These are phyloP conservation scores for Apodemia mormo DNA, from an alignment of 2,888 invertebrate species.

Conservation along the genomic window DNA sequence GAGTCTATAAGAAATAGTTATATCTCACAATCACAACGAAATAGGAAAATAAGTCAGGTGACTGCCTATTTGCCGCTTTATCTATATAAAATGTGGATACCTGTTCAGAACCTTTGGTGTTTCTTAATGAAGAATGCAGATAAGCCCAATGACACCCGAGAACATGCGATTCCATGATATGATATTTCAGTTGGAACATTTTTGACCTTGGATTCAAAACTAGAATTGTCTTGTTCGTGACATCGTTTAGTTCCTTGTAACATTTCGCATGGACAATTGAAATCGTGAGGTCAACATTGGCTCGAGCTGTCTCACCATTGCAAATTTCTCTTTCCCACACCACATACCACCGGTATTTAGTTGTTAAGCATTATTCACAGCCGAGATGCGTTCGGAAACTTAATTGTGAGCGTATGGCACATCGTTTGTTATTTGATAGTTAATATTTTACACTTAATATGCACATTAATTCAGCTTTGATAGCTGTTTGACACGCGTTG, in stretches of 20 bases:
- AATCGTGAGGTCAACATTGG: constrained; percentile 79
- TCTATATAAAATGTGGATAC: too few species aligned
- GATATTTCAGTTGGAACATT: constrained; percentile 57
- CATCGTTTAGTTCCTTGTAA: constrained; percentile 74
- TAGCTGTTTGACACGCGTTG: background rate
- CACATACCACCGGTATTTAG: constrained; percentile 54
- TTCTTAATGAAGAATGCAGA: too few species aligned
- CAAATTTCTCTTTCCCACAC: constrained; percentile 78
- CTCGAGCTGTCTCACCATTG: constrained; percentile 68
- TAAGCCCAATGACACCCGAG: background rate
- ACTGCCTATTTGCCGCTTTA: too few species aligned
- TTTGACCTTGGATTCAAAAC: constrained; percentile 77
- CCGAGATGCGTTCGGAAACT: constrained; percentile 28
- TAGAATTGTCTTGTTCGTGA: constrained; percentile 73
- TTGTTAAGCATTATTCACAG: constrained; percentile 32
- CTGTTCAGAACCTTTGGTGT: too few species aligned
- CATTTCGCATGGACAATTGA: constrained; percentile 80
- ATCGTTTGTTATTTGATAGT: constrained; percentile 19
- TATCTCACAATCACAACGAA: too few species aligned
- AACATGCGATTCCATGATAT: constrained; percentile 26
- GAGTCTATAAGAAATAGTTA: too few species aligned
- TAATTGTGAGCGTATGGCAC: constrained; percentile 29
- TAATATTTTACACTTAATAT: constrained; percentile 16
- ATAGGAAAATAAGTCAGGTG: too few species aligned
- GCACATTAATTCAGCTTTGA: constrained; percentile 4